A percentile compares a stretch with the other conserved stretches of the same genome.
Conservation (phyloP, 53 echinoderm and acorn worm genomes). For the Antedon mediterranea region DNA sequence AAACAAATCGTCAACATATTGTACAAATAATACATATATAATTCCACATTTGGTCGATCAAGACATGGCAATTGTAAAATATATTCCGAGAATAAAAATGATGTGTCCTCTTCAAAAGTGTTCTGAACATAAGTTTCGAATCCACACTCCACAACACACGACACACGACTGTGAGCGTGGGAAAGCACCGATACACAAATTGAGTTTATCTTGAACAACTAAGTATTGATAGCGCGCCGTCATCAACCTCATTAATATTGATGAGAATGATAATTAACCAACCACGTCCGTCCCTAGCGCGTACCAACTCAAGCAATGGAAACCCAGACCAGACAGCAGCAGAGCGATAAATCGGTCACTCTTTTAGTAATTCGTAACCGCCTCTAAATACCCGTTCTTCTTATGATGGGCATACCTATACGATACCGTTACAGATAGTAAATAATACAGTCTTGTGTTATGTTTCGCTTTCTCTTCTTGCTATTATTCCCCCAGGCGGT, state of each 20-base stretch:
- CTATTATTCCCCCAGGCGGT: neutral
- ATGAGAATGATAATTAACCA: neutral
- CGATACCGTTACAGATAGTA: no score
- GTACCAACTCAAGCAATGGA: neutral
- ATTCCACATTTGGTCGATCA: constrained; percentile 1
- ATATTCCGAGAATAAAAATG: neutral
- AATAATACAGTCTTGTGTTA: neutral
- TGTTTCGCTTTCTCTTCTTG: neutral
- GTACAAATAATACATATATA: neutral
- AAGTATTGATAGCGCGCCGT: neutral
- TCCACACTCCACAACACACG: neutral
- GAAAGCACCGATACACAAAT: neutral
- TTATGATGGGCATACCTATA: no score
- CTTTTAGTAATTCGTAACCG: no score
- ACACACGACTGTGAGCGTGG: neutral
- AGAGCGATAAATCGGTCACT: neutral
- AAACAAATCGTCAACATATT: neutral
- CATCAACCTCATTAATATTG: neutral
- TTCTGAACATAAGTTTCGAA: no score
- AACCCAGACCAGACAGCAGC: neutral
- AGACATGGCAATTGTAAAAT: neutral
- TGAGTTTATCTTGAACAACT: neutral
- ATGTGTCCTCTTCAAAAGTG: neutral
- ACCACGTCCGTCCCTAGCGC: neutral
- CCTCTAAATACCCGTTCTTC: neutral